These are phyloP conservation scores for Bombyx huttoni DNA, from an alignment of 2,888 invertebrate genomes.

Conservation along the genomic window DNA sequence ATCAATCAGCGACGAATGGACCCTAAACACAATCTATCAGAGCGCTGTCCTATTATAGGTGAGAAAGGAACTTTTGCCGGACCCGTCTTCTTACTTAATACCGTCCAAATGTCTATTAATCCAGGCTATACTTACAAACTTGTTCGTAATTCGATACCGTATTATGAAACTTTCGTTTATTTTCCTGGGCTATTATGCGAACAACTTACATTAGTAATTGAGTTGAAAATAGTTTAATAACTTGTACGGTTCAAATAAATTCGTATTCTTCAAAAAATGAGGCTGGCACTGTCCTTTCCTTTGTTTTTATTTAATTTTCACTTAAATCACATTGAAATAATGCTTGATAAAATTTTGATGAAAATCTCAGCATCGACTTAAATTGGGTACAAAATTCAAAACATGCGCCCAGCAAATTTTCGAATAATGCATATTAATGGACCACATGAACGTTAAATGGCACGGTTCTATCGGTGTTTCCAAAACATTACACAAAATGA, in stretches of 20 bases:
- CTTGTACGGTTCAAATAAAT: too few species aligned
- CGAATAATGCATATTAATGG: not conserved
- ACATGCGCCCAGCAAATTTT: not conserved
- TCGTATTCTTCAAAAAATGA: too few species aligned
- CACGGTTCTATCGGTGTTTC: not conserved
- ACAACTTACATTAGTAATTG: not conserved
- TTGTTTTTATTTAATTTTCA: too few species aligned
- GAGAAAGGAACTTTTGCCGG: conserved; percentile 13
- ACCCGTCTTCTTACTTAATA: not conserved
- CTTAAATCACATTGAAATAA: too few species aligned
- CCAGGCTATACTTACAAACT: not conserved
- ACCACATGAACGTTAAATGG: not conserved
- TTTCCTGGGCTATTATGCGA: not conserved
- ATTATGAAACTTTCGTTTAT: not conserved
- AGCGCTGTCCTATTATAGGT: conserved; percentile 8
- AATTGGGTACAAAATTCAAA: too few species aligned
- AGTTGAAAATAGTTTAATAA: too few species aligned
- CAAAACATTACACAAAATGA: not conserved
- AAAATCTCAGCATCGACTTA: too few species aligned
- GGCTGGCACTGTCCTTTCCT: too few species aligned
- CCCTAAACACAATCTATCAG: conserved; percentile 11
- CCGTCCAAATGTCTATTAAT: not conserved
- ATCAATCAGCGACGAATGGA: conserved; percentile 5
- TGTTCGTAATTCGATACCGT: not conserved
- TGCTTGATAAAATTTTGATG: too few species aligned